A percentile compares a stretch with the other conserved stretches of the same genome.
Conservation (phyloP, 2,113 vertebrate genomes). For the Fregetta grallaria region DNA sequence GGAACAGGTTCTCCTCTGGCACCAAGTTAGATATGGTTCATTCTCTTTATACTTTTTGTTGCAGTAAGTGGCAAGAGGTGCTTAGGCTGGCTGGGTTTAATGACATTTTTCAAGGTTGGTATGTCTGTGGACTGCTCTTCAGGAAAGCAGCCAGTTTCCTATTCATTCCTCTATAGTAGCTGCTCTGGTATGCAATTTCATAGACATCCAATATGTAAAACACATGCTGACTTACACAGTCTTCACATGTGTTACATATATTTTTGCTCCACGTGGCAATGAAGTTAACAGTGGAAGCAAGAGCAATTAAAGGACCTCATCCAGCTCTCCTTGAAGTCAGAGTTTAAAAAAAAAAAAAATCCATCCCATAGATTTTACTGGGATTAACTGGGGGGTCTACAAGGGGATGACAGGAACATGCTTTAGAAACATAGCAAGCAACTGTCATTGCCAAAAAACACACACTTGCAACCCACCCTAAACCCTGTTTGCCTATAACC, state of each 20-base stretch:
- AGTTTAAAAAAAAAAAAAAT: neutral
- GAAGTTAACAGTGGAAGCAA: slow-evolving; percentile 37
- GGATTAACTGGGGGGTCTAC: neutral
- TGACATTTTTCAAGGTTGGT: neutral
- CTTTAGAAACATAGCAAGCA: neutral
- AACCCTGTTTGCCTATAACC: neutral
- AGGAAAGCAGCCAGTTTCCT: slow-evolving; percentile 16
- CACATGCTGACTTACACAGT: slow-evolving; percentile 38
- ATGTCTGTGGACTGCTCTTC: neutral
- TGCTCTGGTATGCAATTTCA: slow-evolving; percentile 19
- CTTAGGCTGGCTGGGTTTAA: neutral
- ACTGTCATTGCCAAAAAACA: neutral
- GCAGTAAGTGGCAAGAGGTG: neutral
- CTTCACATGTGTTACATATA: slow-evolving; percentile 41
- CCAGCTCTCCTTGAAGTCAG: neutral
- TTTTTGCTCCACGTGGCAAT: slow-evolving; percentile 60
- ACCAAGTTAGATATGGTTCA: neutral
- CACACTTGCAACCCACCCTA: neutral
- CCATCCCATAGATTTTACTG: neutral
- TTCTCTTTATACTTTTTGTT: neutral
- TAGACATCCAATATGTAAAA: slow-evolving; percentile 36
- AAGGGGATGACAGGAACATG: neutral
- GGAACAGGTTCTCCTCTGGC: neutral
- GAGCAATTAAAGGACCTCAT: neutral
- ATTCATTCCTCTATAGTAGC: neutral